Percentiles rank a stretch among this genome's conserved stretches.
These are phyloP conservation scores for Oceanodroma leucorhoa DNA, from an alignment of 2,797 vertebrate species.

Conservation along the genomic window DNA sequence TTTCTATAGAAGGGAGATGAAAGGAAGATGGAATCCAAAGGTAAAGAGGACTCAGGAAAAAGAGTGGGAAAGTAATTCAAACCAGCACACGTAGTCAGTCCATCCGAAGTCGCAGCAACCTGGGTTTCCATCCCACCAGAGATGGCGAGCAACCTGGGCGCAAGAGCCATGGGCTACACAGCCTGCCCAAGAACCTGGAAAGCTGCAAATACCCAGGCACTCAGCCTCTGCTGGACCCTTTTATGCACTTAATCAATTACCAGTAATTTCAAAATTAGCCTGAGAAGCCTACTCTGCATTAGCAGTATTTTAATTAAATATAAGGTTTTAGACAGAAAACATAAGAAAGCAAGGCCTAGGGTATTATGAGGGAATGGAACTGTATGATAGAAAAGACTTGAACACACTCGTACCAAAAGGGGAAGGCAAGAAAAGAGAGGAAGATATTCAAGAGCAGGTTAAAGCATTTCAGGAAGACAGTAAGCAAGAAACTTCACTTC, in stretches of 20 bases:
- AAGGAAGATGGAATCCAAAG: neutral
- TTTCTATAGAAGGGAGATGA: neutral
- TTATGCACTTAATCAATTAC: neutral
- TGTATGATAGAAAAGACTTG: neutral
- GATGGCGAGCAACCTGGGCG: rapidly evolving
- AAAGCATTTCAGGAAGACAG: neutral
- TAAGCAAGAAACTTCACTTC: neutral
- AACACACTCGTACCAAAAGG: neutral
- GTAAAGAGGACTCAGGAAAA: neutral
- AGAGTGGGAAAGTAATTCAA: neutral
- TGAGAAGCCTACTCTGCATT: neutral
- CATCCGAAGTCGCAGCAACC: neutral
- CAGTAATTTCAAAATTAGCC: neutral
- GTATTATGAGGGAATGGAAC: neutral
- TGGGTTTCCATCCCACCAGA: neutral
- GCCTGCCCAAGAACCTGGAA: neutral
- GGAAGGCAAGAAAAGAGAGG: neutral
- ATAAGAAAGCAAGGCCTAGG: neutral
- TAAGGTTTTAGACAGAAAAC: neutral
- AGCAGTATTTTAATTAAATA: neutral
- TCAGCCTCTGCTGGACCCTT: neutral
- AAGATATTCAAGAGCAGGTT: neutral
- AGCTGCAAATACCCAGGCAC: neutral
- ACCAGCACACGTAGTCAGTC: rapidly evolving
- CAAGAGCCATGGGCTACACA: neutral